phyloP scores from a whole-genome alignment of 1,140 invertebrate genomes.

The Heliconius nattereri region DNA sequence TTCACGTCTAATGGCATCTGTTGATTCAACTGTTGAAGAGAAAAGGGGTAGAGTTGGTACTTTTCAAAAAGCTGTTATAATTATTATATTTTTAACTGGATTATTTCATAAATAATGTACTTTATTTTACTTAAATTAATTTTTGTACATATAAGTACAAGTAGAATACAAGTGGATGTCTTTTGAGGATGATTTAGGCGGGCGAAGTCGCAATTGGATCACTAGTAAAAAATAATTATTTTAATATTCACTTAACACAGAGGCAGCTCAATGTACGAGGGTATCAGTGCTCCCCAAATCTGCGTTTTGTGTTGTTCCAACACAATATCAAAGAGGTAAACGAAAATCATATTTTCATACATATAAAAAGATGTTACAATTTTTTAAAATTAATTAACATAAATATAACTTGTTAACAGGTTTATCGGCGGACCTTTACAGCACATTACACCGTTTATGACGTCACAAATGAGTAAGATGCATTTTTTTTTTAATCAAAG shows the following conservation, averaged over 20 bases:
- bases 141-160: no score
- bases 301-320: slow-evolving; percentile 91
- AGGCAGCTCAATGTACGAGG: slow-evolving; percentile 87
- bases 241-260: not conserved
- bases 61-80: not conserved
- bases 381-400: not conserved
- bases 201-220: no score
- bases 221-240: not conserved
- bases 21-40: slow-evolving; percentile 14
- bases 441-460: slow-evolving; percentile 93
- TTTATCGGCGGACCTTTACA: slow-evolving; percentile 90
- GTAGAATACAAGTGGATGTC: no score
- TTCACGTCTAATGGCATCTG: slow-evolving; percentile 10
- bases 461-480: slow-evolving; percentile 90
- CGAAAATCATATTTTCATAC: not conserved
- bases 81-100: not conserved
- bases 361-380: not conserved
- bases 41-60: not conserved
- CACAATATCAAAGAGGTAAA: slow-evolving; percentile 92
- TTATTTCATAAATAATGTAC: not conserved
- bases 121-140: not conserved
- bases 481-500: not conserved
- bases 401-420: slow-evolving; percentile 81
- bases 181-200: no score
- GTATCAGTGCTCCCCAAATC: slow-evolving; percentile 90